phyloP scores from a whole-genome alignment of 2,888 invertebrate genomes.

The Archaeoteleia sp. region DNA sequence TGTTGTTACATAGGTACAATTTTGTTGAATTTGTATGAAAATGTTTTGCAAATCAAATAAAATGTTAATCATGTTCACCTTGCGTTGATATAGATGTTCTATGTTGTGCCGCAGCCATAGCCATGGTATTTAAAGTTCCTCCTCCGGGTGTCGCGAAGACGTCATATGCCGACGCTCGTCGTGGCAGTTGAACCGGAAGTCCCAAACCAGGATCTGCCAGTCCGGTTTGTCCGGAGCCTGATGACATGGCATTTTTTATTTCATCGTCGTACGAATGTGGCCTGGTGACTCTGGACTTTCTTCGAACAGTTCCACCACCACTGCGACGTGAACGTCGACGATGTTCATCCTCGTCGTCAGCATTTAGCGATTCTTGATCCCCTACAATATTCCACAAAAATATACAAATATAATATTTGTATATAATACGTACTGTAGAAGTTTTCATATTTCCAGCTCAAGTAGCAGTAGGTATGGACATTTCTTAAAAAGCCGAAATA shows the following conservation, averaged over 20 bases:
- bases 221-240: conserved; percentile 55
- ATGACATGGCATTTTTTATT: conserved; percentile 74
- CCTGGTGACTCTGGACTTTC: conserved; percentile 81
- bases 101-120: conserved; percentile 70
- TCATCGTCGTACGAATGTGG: conserved; percentile 93
- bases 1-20: no score
- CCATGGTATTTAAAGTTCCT: conserved; percentile 70
- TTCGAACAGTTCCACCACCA: conserved; percentile 70
- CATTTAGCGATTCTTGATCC: conserved; percentile 55
- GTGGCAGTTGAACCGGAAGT: conserved; percentile 84
- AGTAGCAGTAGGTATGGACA: no score
- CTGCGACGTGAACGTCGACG: conserved; percentile 67
- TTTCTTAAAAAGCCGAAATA: no score
- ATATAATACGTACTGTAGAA: no score
- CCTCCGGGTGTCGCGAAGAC: conserved; percentile 82
- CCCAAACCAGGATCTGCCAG: conserved; percentile 78
- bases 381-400: conserved; percentile 1
- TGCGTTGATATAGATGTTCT: conserved; percentile 69
- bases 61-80: conserved; percentile 53
- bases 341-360: conserved; percentile 77
- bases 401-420: no score
- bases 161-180: conserved; percentile 90
- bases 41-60: no score
- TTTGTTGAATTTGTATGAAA: no score
- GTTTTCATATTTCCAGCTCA: no score